phyloP scores from a whole-genome alignment of 2,797 vertebrate species.

The Poecilia wingei region DNA sequence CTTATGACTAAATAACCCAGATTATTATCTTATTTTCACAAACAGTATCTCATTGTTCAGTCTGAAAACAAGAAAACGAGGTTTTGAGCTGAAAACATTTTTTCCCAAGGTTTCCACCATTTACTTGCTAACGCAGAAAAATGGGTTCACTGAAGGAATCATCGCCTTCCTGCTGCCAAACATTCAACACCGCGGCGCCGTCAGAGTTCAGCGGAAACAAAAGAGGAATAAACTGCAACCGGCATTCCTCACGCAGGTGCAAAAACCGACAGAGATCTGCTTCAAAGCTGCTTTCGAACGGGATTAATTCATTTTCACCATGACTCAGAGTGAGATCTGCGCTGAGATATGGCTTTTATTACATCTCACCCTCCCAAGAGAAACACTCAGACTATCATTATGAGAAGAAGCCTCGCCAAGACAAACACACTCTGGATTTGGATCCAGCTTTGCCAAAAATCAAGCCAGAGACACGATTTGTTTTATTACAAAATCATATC shows the following conservation, averaged over 20 bases:
- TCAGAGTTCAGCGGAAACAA: slow-evolving; percentile 34
- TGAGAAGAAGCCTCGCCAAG: neutral
- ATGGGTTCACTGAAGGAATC: slow-evolving; percentile 33
- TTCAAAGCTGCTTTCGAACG: slow-evolving; percentile 45
- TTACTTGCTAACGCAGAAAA: neutral
- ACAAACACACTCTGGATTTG: slow-evolving; percentile 30
- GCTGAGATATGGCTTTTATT: slow-evolving; percentile 16
- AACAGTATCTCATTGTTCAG: neutral
- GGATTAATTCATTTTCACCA: slow-evolving; percentile 33
- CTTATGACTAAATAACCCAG: neutral
- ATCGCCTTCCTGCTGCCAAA: slow-evolving; percentile 27
- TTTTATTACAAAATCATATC: slow-evolving; percentile 8
- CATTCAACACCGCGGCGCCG: slow-evolving; percentile 17
- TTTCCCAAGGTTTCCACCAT: slow-evolving; percentile 5
- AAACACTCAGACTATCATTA: slow-evolving; percentile 4
- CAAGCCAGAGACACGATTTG: slow-evolving; percentile 8
- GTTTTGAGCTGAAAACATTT: neutral
- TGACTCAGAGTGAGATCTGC: slow-evolving; percentile 32
- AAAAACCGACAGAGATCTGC: slow-evolving; percentile 30
- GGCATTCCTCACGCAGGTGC: slow-evolving; percentile 60
- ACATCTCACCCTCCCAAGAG: slow-evolving; percentile 9
- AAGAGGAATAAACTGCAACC: neutral
- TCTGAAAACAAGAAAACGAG: neutral
- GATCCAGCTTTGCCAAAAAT: slow-evolving; percentile 10
- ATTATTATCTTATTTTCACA: neutral